Conservation (phyloP, 2,113 vertebrate species). For the Scatophagus argus region DNA sequence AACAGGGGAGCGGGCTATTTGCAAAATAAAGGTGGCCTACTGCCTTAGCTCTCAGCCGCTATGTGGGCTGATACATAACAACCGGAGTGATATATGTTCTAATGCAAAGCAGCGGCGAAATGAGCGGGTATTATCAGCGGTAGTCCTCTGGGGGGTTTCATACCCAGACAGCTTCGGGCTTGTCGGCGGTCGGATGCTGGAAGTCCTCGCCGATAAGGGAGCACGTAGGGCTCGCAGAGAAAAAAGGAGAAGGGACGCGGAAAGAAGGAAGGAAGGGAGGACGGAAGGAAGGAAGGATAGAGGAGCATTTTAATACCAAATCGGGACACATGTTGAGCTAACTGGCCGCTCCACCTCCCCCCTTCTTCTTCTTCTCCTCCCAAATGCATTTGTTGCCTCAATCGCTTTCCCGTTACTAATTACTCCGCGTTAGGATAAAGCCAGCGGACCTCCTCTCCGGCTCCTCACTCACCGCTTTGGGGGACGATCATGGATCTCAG, state of each 20-base stretch:
- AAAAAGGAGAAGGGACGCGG: slow-evolving; percentile 46
- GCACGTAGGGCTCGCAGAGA: slow-evolving; percentile 44
- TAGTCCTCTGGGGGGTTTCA: neutral
- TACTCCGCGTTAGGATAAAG: slow-evolving; percentile 53
- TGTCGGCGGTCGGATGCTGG: slow-evolving; percentile 66
- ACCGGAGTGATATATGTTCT: neutral
- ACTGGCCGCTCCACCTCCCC: slow-evolving; percentile 65
- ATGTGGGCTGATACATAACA: slow-evolving; percentile 6
- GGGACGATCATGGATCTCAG: slow-evolving; percentile 81
- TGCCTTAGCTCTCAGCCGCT: slow-evolving; percentile 19
- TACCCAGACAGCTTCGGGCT: slow-evolving; percentile 26
- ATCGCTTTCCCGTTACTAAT: slow-evolving; percentile 65
- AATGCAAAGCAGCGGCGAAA: slow-evolving; percentile 12
- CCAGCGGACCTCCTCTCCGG: slow-evolving; percentile 47
- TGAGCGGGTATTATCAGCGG: slow-evolving; percentile 26
- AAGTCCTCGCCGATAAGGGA: slow-evolving; percentile 49
- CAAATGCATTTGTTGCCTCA: slow-evolving; percentile 67
- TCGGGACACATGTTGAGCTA: slow-evolving; percentile 86
- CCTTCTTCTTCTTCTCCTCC: slow-evolving; percentile 43
- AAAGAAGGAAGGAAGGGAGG: slow-evolving; percentile 50
- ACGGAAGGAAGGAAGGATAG: slow-evolving; percentile 35
- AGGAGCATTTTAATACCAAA: slow-evolving; percentile 75
- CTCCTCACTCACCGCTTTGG: slow-evolving; percentile 15
- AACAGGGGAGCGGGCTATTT: slow-evolving; percentile 64
- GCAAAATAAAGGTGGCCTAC: slow-evolving; percentile 71